A percentile compares a stretch with the other conserved stretches of the same genome.
Conservation (phyloP, 2,113 vertebrate species). For the Lophius piscatorius region DNA sequence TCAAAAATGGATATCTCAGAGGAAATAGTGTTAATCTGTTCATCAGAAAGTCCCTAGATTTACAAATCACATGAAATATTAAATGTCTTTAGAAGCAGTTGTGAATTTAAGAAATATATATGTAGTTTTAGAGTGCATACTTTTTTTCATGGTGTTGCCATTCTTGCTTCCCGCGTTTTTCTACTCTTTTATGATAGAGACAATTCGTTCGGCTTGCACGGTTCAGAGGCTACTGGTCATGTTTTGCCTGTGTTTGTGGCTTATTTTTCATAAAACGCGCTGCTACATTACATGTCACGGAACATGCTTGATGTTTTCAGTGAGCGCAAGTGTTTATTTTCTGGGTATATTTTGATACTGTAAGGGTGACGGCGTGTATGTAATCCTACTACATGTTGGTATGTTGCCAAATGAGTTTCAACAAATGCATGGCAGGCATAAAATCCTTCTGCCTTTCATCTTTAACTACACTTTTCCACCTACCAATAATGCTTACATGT, state of each 20-base stretch:
- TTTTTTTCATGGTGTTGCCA: background rate
- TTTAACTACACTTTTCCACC: constrained; percentile 6
- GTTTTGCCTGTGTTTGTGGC: background rate
- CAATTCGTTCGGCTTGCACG: background rate
- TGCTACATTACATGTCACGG: background rate
- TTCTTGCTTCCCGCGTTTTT: background rate
- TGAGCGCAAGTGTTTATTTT: background rate
- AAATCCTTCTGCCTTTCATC: constrained; percentile 51
- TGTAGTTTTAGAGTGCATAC: background rate
- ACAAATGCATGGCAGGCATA: constrained; percentile 41
- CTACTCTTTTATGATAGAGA: constrained; percentile 1
- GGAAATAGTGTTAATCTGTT: background rate
- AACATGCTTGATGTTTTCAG: background rate
- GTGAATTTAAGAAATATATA: background rate
- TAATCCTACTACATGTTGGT: constrained; percentile 17
- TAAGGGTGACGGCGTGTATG: constrained; percentile 11
- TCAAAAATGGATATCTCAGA: constrained; percentile 2
- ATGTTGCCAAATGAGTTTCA: constrained; percentile 11
- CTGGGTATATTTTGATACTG: background rate
- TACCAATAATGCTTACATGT: constrained; percentile 19
- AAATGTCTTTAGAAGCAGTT: too few relatives aligned
- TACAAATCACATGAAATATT: too few relatives aligned
- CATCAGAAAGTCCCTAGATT: too few relatives aligned
- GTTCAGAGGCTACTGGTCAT: constrained; percentile 20
- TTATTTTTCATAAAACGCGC: constrained; percentile 3